Evolutionary conservation across 2,113 vertebrate species (phyloP).

Genomic region (Vulpes lagopus): DNA sequence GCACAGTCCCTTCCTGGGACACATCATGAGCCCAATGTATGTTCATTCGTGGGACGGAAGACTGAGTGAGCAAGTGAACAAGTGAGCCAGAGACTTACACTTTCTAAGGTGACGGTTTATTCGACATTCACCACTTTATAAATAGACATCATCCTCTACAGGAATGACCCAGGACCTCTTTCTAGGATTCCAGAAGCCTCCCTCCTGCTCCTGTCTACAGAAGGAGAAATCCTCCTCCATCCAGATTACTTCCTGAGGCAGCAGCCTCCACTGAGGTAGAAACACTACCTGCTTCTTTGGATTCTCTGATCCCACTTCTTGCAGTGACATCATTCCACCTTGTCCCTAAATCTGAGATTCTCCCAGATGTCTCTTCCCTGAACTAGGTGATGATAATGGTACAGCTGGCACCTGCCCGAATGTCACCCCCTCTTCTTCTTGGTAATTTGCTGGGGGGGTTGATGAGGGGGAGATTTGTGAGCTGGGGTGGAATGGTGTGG

Average conservation of each 20-base stretch:
- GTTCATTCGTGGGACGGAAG: neutral
- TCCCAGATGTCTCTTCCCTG: neutral
- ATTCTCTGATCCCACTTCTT: neutral
- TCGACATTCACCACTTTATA: neutral
- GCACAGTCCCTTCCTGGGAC: neutral
- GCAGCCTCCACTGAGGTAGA: too few species aligned
- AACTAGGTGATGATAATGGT: fast-evolving
- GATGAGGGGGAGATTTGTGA: neutral
- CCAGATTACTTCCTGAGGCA: fast-evolving
- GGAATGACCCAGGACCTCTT: neutral
- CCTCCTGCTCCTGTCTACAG: neutral
- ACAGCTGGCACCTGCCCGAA: neutral
- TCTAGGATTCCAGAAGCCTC: neutral
- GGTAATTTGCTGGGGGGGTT: neutral
- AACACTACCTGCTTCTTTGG: neutral
- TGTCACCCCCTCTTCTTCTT: neutral
- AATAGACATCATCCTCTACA: neutral
- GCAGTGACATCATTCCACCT: neutral
- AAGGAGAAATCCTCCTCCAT: neutral
- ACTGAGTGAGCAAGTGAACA: fast-evolving
- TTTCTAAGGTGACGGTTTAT: neutral
- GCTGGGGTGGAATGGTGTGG: neutral
- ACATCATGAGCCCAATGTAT: fast-evolving
- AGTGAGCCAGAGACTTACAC: neutral
- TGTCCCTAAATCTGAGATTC: neutral